Percentiles rank a stretch among this genome's conserved stretches.
phyloP scores from a whole-genome alignment of 2,113 vertebrate species.

The Centropus unirufus region DNA sequence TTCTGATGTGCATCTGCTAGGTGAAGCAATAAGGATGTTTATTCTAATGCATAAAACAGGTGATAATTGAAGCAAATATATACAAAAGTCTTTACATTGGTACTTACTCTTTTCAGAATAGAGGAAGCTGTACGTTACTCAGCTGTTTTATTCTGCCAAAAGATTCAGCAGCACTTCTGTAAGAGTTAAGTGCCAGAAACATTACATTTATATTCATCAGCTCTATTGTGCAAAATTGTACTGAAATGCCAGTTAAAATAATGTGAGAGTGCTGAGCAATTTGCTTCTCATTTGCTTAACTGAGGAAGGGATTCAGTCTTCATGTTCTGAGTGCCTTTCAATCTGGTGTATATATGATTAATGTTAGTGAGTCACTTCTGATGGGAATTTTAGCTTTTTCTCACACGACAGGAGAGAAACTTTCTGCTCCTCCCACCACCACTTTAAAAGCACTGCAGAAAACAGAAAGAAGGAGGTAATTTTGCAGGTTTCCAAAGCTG shows the following conservation, averaged over 20 bases:
- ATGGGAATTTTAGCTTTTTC: slow-evolving; percentile 43
- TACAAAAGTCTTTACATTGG: background rate
- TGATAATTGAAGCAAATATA: background rate
- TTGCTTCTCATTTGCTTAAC: slow-evolving; percentile 42
- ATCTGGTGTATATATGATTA: slow-evolving; percentile 60
- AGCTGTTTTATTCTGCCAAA: background rate
- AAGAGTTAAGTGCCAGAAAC: background rate
- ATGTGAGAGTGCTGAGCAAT: background rate
- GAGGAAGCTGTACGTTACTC: background rate
- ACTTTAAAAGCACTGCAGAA: slow-evolving; percentile 3
- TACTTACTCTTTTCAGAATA: background rate
- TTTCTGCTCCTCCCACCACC: slow-evolving; percentile 48
- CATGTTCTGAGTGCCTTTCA: slow-evolving; percentile 38
- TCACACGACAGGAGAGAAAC: background rate
- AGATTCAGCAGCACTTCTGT: background rate
- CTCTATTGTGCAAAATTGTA: background rate
- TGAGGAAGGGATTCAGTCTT: background rate
- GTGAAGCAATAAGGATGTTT: background rate
- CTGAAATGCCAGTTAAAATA: slow-evolving; percentile 11
- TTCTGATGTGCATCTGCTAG: background rate
- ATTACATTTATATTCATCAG: slow-evolving; percentile 13
- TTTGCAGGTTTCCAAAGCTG: background rate
- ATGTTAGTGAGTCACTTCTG: slow-evolving; percentile 57
- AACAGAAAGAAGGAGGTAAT: background rate
- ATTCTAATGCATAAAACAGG: background rate